Conservation (phyloP, 2,797 vertebrate genomes). For the Falco cherrug region DNA sequence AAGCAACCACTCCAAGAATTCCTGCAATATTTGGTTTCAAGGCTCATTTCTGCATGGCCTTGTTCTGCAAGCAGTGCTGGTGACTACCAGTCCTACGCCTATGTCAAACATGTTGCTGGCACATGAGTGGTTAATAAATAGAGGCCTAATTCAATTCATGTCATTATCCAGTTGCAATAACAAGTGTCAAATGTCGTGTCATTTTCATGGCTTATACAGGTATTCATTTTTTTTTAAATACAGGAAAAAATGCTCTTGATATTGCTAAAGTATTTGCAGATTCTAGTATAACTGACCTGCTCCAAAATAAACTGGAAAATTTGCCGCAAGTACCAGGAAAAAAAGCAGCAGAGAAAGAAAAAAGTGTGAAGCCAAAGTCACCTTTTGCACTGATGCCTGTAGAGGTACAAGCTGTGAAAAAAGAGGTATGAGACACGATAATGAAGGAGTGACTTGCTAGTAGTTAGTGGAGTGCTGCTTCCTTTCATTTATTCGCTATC, state of each 20-base stretch:
- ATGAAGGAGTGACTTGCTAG: not conserved
- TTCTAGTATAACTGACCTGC: slow-evolving; percentile 79
- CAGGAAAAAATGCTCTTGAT: slow-evolving; percentile 85
- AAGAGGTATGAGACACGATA: slow-evolving; percentile 75
- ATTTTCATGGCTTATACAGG: not conserved
- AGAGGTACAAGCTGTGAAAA: slow-evolving; percentile 54
- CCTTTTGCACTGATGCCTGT: slow-evolving; percentile 46
- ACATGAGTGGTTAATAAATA: not conserved
- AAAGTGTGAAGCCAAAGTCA: slow-evolving; percentile 58
- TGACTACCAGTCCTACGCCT: not conserved
- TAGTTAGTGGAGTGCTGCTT: not conserved
- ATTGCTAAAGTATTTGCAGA: slow-evolving; percentile 84
- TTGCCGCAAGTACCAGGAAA: slow-evolving; percentile 77
- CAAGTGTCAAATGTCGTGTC: not conserved
- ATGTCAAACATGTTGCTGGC: not conserved
- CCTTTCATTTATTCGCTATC: not conserved
- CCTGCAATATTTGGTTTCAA: not conserved
- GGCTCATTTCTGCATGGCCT: not conserved
- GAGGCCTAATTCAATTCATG: not conserved
- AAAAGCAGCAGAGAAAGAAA: slow-evolving; percentile 57
- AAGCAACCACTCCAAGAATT: not conserved
- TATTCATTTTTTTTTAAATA: not conserved
- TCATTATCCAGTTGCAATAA: not conserved
- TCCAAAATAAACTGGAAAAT: slow-evolving; percentile 81
- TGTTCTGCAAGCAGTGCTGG: not conserved